Base-by-base conservation (phyloP, 2,888 invertebrate genomes). In the Drosophila flavopinicola region DNA sequence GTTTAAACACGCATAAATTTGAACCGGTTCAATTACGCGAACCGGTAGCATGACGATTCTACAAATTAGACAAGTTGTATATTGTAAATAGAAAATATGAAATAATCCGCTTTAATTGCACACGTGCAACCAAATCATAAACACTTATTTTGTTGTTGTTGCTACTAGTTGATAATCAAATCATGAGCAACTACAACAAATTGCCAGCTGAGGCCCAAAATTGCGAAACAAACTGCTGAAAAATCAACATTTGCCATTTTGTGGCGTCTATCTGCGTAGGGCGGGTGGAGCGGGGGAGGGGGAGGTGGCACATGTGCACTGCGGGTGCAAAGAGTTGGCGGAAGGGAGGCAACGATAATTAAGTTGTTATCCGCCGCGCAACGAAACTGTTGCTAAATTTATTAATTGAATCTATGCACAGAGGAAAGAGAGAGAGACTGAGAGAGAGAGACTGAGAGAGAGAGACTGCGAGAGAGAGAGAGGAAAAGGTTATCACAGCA, bases 111-210 rank as follows among this genome's bases (percentile, higher is more conserved):
- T 71, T 77, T 82, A 71, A 71, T 76, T 67, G 67, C 67, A 59
- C 78, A 85, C 78, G 78, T 78, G 64, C 78, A 64, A 47, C 54
- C 54, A 56, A 84, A 73, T 68, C 77, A 66, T 70, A 63, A 61
- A 56, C 35, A 38, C 44, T 45, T 5, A 53, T 9, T 4, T 7
- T 3, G 6, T 11, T n/a, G 10, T 20, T 25, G 37, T 17, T 13
- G 11, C 11, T 27, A 20, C 35, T 52, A 37, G 54, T 65, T 67
- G 48, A 78, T 80, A 80, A 80, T 74, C 75, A 80, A 74, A 65
- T 78, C 45, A 66, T 71, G 75, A 74, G 29, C 58, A 72, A 58
- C 61, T 57, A 49, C 25, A 37, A 33, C 24, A 39, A 49, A 32
- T 11, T 32, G 20, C 39, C 68, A 70, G 48, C 63, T 63, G 56